Evolutionary conservation across 2,113 vertebrate species (phyloP), one percentile per base, ranked within the genome.

Genomic region (Polyodon spathula): DNA sequence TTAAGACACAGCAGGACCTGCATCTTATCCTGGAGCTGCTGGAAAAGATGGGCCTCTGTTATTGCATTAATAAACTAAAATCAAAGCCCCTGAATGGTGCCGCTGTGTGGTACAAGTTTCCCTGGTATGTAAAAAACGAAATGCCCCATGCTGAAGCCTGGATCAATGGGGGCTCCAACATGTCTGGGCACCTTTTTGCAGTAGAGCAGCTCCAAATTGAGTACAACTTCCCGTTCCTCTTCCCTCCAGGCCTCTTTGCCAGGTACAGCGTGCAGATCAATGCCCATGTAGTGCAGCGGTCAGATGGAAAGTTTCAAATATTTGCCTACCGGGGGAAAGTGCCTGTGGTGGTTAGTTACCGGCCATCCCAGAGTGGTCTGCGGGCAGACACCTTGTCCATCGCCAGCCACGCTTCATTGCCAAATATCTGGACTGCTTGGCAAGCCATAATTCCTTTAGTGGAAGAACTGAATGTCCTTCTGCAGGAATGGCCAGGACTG

Each of bases 361-460:
- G 77, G 73, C 86, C 91, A 1, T 73, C 90, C 60, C 81, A 67
- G 67, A 88, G 86, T 67, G 65, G 76, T 71, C 78, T 84, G 68
- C 88, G 88, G 66, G 77, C 80, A 5, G 92, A 91, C 50, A 91
- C 88, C 2, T 81, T 99, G 64, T 94, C 90, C 74, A 92, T 99
- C 1, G 88, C 91, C 69, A 97, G 94, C 78, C 93, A 94, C 2
- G 96, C 96, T 0, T 95, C 96, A 0, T 79, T 99, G 83, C 95
- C 95, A 74, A 97, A 99, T 80, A 98, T 99, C 80, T 99, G 96
- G 96, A 97, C 96, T 0, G 96, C 95, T 11, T 99, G 96, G 96
- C 95, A 99, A 81, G 96, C 95, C 61, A 81, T 99, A 54, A 95
- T 89, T 1, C 96, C 96, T 6, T 79, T 99, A 75, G 78, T 99